Conservation (phyloP, 2,888 invertebrate genomes). For the Portevinia maculata region DNA sequence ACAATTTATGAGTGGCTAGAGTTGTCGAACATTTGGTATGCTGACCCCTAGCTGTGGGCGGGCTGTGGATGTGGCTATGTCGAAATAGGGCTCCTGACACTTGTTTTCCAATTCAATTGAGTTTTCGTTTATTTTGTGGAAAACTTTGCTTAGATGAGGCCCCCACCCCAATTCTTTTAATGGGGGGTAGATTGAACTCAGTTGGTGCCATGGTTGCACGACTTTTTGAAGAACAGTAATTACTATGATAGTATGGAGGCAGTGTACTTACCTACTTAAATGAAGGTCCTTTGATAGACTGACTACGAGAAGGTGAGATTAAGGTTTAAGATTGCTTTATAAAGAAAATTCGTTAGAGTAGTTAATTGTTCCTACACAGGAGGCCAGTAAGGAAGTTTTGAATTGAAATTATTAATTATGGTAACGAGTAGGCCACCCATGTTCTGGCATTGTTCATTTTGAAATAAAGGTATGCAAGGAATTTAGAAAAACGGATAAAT, state of each 20-base stretch:
- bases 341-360: too few relatives aligned
- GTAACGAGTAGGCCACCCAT: too few relatives aligned
- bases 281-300: too few relatives aligned
- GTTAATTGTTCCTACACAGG: too few relatives aligned
- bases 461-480: too few relatives aligned
- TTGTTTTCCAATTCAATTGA: constrained; percentile 30
- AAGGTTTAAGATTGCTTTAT: too few relatives aligned
- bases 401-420: too few relatives aligned
- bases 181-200: constrained; percentile 6
- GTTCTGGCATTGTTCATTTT: too few relatives aligned
- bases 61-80: not conserved
- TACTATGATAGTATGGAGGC: not conserved
- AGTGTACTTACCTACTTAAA: not conserved
- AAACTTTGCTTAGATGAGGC: not conserved
- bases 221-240: not conserved
- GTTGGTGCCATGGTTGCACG: constrained; percentile 7
- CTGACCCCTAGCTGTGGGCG: constrained; percentile 26
- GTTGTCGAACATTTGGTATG: constrained; percentile 32
- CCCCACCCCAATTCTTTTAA: not conserved
- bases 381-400: too few relatives aligned
- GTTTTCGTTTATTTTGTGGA: not conserved
- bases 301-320: too few relatives aligned
- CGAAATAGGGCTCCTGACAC: constrained; percentile 18
- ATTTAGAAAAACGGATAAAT: too few relatives aligned
- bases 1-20: constrained; percentile 55